Evolutionary conservation across 1,140 invertebrate species (phyloP).

Genomic region (Mycetomoellerius zeteki): DNA sequence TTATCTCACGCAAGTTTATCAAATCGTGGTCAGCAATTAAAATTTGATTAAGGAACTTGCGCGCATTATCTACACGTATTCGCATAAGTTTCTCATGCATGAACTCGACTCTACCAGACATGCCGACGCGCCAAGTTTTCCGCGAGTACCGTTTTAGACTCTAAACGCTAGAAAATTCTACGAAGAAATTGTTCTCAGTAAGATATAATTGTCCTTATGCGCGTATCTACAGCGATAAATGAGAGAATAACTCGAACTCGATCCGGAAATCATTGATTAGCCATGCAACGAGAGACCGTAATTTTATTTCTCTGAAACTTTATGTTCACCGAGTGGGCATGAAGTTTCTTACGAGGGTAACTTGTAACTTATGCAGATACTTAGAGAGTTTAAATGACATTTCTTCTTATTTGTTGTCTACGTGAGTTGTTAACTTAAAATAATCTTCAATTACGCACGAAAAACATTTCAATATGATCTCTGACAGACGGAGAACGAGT

Average conservation of each 20-base stretch:
- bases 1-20: conserved; percentile 42
- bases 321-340: not conserved
- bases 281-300: not conserved
- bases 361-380: conserved; percentile 1
- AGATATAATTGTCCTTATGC: conserved; percentile 25
- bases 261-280: conserved; percentile 48
- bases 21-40: conserved; percentile 46
- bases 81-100: conserved; percentile 44
- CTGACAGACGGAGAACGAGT: conserved; percentile 3
- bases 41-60: conserved; percentile 53
- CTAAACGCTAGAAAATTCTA: conserved; percentile 28
- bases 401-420: not conserved
- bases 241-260: conserved; percentile 31
- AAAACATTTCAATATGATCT: conserved; percentile 9
- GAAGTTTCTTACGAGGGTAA: conserved; percentile 18
- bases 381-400: conserved; percentile 1
- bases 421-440: not conserved
- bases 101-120: conserved; percentile 19
- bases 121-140: conserved; percentile 29
- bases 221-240: not conserved
- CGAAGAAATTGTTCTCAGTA: conserved; percentile 36
- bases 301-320: conserved; percentile 3
- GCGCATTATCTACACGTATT: conserved; percentile 36
- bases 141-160: conserved; percentile 38
- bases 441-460: not conserved